Percentiles rank a stretch among this genome's conserved stretches.
Conservation (phyloP, 2,113 vertebrate genomes). For the Notechis scutatus region DNA sequence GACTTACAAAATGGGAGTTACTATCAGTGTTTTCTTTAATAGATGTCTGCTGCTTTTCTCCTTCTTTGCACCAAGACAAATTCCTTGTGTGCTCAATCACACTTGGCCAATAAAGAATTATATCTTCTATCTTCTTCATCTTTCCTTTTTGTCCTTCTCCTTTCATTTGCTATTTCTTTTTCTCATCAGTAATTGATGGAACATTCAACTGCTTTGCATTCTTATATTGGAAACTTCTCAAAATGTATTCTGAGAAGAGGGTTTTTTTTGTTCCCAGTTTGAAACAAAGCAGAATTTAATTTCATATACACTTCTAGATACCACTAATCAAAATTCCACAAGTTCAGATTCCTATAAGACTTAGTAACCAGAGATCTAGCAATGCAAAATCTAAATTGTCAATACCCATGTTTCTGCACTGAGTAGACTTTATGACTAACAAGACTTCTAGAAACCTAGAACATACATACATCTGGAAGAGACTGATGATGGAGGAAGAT, state of each 20-base stretch:
- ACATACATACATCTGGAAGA: background rate
- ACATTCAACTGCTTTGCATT: background rate
- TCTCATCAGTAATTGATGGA: background rate
- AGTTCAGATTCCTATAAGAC: background rate
- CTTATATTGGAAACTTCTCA: background rate
- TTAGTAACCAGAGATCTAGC: background rate
- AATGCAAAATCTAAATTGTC: background rate
- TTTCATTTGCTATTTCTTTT: background rate
- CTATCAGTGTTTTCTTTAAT: background rate
- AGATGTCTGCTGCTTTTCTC: background rate
- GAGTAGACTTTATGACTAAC: background rate
- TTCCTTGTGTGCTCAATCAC: too few species aligned
- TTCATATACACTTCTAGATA: background rate
- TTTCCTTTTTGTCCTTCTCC: background rate
- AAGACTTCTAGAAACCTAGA: background rate
- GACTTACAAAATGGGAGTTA: background rate
- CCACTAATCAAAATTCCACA: background rate
- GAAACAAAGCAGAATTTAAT: background rate
- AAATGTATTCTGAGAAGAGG: background rate
- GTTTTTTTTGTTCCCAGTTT: background rate
- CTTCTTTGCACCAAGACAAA: background rate
- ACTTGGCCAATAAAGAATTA: too few species aligned
- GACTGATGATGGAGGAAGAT: background rate
- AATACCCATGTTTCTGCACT: background rate
- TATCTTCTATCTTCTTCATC: background rate